Conservation (phyloP, 2,113 vertebrate genomes). For the Ia io region DNA sequence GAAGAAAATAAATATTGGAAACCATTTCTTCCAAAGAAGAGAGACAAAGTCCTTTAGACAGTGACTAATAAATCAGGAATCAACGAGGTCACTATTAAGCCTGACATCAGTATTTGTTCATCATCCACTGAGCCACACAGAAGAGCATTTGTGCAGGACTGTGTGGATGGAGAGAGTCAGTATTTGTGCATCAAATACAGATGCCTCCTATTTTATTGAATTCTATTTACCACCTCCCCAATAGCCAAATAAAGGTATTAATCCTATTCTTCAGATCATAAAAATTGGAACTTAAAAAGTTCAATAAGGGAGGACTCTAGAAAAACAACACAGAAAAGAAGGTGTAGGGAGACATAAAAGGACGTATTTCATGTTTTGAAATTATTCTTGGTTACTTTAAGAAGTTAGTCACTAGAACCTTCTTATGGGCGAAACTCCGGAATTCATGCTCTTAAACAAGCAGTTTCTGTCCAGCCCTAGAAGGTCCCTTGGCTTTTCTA, state of each 20-base stretch:
- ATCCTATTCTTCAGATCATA: neutral
- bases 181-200: too few species aligned
- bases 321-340: neutral
- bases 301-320: neutral
- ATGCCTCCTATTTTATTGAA: neutral
- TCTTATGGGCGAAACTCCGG: neutral
- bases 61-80: neutral
- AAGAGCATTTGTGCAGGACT: neutral
- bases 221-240: neutral
- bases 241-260: neutral
- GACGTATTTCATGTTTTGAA: neutral
- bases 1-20: constrained; percentile 39
- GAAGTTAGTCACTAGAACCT: neutral
- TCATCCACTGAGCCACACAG: neutral
- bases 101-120: neutral
- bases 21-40: neutral
- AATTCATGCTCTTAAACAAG: neutral
- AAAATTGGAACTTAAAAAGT: neutral
- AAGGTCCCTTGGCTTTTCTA: neutral
- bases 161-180: neutral
- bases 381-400: neutral
- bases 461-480: neutral
- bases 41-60: neutral
- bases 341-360: neutral
- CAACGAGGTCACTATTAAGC: neutral